Base-by-base conservation (phyloP, 2,888 invertebrate species). In the Cartodere bifasciata region DNA sequence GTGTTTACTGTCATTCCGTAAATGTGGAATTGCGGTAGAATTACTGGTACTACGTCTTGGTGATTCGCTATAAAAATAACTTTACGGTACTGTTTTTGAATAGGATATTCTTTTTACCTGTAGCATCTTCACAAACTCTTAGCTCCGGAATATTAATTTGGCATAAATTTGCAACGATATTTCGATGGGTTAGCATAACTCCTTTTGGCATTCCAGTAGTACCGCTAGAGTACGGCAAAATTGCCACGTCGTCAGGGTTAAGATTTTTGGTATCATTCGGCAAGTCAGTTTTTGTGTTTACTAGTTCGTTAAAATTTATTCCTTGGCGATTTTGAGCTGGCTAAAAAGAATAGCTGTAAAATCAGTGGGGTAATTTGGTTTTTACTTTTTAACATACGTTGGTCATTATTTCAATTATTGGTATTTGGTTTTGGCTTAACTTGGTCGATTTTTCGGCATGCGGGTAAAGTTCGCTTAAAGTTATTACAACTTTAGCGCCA, bases 171-270 rank as follows among this genome's bases (percentile, higher is more conserved):
- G 60, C 38, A 1, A 62, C 45, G 4, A 65, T 34, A 47, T 61
- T 62, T 22, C 36, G 44, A 24, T 46, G 44, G 0, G 72, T 68
- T 2, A 81, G 60, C 43, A 72, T 66, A 0, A 82, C 81, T 2
- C 79, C 81, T 60, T 83, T 83, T 1, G 82, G 78, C 29, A 78
- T 37, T 0, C 88, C 88, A 0, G 86, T 88, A 0, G 88, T 88
- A 2, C 83, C 83, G 52, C 85, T 85, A 2, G 86, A 86, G 54
- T 80, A 87, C 1, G 84, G 85, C 48, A 87, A 58, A 16, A 79
- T 58, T 1, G 70, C 70, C 3, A 75, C 54, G 43, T 82, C 80
- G 9, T 75, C 64, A 2, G 63, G 51, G 22, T 52, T n/a, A n/a
- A n/a, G n/a, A n/a, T n/a, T n/a, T n/a, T n/a, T n/a, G n/a, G n/a